Conservation (phyloP, 2,888 invertebrate species). For the Galerucella calmariensis region DNA sequence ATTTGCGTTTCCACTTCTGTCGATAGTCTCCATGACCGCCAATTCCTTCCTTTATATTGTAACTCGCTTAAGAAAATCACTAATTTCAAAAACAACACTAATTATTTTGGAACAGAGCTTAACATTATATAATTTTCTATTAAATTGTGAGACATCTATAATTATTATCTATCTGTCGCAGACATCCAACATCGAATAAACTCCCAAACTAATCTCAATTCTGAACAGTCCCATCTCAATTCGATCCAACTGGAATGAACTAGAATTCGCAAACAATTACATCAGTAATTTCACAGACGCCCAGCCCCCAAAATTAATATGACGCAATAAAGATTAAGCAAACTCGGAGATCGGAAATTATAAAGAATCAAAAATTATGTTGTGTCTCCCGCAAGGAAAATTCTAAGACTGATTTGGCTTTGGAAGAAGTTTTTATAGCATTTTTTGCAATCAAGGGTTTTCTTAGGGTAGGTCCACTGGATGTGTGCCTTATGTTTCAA, state of each 20-base stretch:
- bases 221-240: background rate
- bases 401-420: constrained; percentile 3
- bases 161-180: background rate
- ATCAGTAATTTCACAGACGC: background rate
- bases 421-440: background rate
- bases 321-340: background rate
- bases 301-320: constrained; percentile 6
- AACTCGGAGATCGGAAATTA: constrained; percentile 1
- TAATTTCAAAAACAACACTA: too few relatives aligned
- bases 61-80: too few relatives aligned
- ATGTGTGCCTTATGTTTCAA: too few relatives aligned
- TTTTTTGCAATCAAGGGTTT: background rate
- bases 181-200: background rate
- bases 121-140: background rate
- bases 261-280: constrained; percentile 7
- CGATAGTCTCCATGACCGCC: too few relatives aligned
- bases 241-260: background rate
- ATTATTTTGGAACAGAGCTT: background rate
- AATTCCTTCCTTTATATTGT: too few relatives aligned
- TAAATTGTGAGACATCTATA: background rate
- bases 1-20: too few relatives aligned
- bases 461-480: too few relatives aligned
- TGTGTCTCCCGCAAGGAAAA: constrained; percentile 14
- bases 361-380: background rate
- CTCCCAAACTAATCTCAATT: background rate